These are phyloP conservation scores for Proales similis DNA, from an alignment of 1,140 invertebrate species.

Conservation along the genomic window DNA sequence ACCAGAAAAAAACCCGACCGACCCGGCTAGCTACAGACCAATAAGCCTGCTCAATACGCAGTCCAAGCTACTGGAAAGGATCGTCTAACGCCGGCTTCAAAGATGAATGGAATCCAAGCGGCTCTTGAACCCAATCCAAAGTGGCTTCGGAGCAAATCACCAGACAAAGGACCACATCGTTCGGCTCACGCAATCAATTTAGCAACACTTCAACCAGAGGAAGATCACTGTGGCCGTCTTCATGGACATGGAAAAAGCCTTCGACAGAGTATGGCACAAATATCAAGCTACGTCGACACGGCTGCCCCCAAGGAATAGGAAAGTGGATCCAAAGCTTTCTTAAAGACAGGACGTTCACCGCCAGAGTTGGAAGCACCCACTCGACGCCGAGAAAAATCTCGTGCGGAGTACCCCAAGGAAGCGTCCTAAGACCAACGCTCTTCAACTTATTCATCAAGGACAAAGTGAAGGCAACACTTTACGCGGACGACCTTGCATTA, in stretches of 20 bases:
- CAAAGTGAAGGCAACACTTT: background rate
- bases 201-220: conserved; percentile 43
- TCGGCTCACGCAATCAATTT: conserved; percentile 45
- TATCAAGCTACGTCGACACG: conserved; percentile 42
- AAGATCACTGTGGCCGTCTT: conserved; percentile 42
- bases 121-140: conserved; percentile 22
- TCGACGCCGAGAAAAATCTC: conserved; percentile 13
- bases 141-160: conserved; percentile 44
- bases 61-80: conserved; percentile 33
- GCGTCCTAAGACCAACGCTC: background rate
- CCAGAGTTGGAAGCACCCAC: background rate
- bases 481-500: conserved; percentile 10
- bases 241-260: conserved; percentile 51
- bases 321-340: conserved; percentile 4
- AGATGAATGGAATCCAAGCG: conserved; percentile 7
- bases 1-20: conserved; percentile 25
- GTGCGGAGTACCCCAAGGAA: conserved; percentile 30
- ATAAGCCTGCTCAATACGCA: conserved; percentile 32
- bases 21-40: conserved; percentile 35
- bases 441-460: conserved; percentile 35
- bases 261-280: conserved; percentile 49
- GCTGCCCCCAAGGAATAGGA: background rate
- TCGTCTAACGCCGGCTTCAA: conserved; percentile 28
- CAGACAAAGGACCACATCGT: conserved; percentile 46
- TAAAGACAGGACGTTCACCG: conserved; percentile 3